These are phyloP conservation scores for Tenebrio molitor DNA, from an alignment of 1,140 invertebrate species.

Conservation along the genomic window DNA sequence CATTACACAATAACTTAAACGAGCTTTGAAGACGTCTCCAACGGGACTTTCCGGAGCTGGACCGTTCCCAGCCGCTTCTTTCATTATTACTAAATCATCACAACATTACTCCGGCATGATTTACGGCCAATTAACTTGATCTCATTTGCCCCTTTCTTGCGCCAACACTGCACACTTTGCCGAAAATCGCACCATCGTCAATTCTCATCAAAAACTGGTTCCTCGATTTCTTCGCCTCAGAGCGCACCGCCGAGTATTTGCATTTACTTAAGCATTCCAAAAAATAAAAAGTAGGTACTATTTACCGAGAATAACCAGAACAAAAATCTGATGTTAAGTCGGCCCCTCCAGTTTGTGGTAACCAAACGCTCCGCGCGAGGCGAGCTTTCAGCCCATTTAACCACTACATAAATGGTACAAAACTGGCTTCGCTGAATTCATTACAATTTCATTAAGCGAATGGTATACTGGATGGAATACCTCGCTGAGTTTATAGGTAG, in stretches of 20 bases:
- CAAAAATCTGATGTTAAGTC: too few species aligned
- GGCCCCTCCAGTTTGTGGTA: too few species aligned
- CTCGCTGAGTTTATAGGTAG: too few species aligned
- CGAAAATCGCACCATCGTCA: not conserved
- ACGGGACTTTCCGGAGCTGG: not conserved
- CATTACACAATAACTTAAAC: conserved; percentile 1
- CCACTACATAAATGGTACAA: conserved; percentile 3
- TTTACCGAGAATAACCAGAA: too few species aligned
- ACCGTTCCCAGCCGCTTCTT: not conserved
- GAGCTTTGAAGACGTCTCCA: conserved; percentile 12
- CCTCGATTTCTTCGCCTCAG: not conserved
- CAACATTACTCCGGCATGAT: too few species aligned
- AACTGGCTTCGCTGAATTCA: conserved; percentile 15
- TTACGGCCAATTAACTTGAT: too few species aligned
- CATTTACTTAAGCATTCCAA: not conserved
- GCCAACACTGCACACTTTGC: too few species aligned
- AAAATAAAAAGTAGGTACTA: not conserved
- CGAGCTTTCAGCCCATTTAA: not conserved
- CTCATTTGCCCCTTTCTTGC: too few species aligned
- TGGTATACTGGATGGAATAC: too few species aligned
- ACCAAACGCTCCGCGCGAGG: too few species aligned
- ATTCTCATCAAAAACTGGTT: not conserved
- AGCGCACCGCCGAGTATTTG: not conserved
- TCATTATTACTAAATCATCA: too few species aligned
- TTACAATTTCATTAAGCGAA: conserved; percentile 19